Conservation (phyloP, 2,888 invertebrate species). For the Oxytorus armatus region DNA sequence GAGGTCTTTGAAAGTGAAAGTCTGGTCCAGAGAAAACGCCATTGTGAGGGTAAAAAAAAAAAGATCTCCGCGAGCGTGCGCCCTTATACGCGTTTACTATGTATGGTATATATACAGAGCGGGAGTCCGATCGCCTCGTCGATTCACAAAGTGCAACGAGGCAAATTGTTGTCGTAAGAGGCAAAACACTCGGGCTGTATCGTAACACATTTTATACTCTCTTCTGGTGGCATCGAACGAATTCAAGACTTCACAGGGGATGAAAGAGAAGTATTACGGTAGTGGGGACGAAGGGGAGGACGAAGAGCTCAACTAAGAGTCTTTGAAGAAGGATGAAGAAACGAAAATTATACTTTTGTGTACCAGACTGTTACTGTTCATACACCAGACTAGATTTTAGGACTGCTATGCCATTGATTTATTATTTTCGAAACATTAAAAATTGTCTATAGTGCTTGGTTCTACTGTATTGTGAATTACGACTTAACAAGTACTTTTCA, state of each 20-base stretch:
- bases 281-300: constrained; percentile 3
- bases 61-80: constrained; percentile 56
- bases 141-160: constrained; percentile 74
- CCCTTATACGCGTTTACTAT: constrained; percentile 21
- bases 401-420: background rate
- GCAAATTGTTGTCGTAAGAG: constrained; percentile 74
- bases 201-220: constrained; percentile 41
- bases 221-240: constrained; percentile 32
- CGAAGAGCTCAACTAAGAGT: background rate
- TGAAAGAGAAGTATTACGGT: constrained; percentile 3
- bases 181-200: constrained; percentile 54
- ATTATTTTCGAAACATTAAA: no score
- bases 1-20: constrained; percentile 60
- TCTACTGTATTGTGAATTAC: no score
- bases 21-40: constrained; percentile 68
- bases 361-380: background rate
- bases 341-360: constrained; percentile 29
- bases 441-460: no score
- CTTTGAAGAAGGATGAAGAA: constrained; percentile 1
- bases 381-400: background rate
- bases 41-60: constrained; percentile 70
- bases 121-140: constrained; percentile 62
- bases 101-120: constrained; percentile 26
- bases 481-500: no score
- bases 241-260: constrained; percentile 48